A percentile compares a stretch with the other conserved stretches of the same genome.
These are phyloP conservation scores for Erebia palarica DNA, from an alignment of 2,888 invertebrate genomes.

Conservation along the genomic window DNA sequence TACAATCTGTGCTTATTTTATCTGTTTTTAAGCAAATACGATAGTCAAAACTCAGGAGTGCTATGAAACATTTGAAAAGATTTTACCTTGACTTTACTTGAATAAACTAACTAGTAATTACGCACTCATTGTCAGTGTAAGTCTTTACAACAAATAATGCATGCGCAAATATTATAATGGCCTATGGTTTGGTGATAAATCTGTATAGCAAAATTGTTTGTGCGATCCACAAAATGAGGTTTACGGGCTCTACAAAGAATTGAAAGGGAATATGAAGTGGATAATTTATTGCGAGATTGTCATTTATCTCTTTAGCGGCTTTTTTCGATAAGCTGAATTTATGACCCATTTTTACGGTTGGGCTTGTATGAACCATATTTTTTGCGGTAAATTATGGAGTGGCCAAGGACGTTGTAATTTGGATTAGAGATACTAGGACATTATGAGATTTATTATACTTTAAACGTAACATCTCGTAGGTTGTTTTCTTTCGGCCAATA, in stretches of 20 bases:
- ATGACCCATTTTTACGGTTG: constrained; percentile 36
- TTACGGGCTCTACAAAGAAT: constrained; percentile 34
- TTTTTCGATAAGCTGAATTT: constrained; percentile 41
- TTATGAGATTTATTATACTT: constrained; percentile 2
- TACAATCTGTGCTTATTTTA: no score
- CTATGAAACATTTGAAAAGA: background rate
- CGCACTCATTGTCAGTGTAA: background rate
- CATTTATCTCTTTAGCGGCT: constrained; percentile 39
- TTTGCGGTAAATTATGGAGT: constrained; percentile 34
- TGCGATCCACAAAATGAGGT: constrained; percentile 34
- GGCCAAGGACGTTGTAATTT: constrained; percentile 29
- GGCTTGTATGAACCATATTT: constrained; percentile 28
- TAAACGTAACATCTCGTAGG: background rate
- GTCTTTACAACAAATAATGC: constrained; percentile 27
- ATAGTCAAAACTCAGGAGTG: background rate
- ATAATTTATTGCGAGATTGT: constrained; percentile 39
- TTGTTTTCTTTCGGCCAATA: constrained; percentile 11
- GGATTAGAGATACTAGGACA: constrained; percentile 21
- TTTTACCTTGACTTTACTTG: background rate
- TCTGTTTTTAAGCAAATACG: no score
- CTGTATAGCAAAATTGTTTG: constrained; percentile 30
- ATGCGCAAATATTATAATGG: constrained; percentile 27
- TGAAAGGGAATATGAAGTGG: constrained; percentile 37
- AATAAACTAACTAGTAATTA: no score
- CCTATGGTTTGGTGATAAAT: constrained; percentile 19